A percentile compares a stretch with the other conserved stretches of the same genome.
phyloP scores from a whole-genome alignment of 2,113 vertebrate species.

The Raphicerus campestris region DNA sequence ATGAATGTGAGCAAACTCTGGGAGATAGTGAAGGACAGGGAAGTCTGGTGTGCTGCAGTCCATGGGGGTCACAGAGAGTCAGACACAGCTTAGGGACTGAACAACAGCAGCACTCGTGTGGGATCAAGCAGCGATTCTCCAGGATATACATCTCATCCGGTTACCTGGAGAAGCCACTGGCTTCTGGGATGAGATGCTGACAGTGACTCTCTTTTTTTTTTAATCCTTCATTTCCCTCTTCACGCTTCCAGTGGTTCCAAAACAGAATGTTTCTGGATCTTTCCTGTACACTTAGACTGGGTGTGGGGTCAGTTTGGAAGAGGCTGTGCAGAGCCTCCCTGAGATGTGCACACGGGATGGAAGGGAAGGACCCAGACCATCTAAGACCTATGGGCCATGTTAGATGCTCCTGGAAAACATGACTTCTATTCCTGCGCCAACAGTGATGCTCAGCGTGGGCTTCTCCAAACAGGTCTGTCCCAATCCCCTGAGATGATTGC shows the following conservation, averaged over 20 bases:
- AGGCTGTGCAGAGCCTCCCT: not conserved
- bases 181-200: not conserved
- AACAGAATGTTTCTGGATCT: not conserved
- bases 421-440: rapidly evolving
- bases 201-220: not conserved
- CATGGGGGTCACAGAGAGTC: not conserved
- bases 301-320: not conserved
- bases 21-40: not conserved
- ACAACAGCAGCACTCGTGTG: not conserved
- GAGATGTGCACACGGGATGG: not conserved
- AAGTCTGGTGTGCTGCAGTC: not conserved
- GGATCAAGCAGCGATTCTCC: not conserved
- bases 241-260: not conserved
- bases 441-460: not conserved
- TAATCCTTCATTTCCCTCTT: not conserved
- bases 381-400: not conserved
- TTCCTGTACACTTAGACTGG: not conserved
- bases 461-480: not conserved
- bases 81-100: not conserved
- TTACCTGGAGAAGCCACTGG: not conserved
- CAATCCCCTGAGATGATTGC: not conserved
- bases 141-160: not conserved
- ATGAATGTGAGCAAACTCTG: not conserved
- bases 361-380: rapidly evolving
- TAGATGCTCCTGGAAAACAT: not conserved